Evolutionary conservation across 2,797 vertebrate genomes (phyloP).

Genomic region (Poeciliopsis turneri): DNA sequence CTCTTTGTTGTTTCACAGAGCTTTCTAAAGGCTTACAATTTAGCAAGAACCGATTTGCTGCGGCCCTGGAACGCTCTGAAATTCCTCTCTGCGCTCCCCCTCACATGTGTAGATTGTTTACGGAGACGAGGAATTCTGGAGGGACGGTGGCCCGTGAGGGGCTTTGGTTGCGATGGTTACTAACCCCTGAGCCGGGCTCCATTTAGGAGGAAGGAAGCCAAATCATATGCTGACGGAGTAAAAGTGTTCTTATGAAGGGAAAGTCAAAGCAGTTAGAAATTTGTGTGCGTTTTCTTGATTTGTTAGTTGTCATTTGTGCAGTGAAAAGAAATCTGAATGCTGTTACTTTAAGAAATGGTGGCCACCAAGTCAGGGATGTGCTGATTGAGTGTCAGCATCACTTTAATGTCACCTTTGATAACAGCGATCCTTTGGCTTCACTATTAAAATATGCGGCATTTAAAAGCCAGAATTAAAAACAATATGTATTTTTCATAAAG

Average conservation of each 20-base stretch:
- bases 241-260: slow-evolving; percentile 49
- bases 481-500: background rate
- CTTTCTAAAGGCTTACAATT: slow-evolving; percentile 72
- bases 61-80: slow-evolving; percentile 53
- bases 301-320: background rate
- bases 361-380: background rate
- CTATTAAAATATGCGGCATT: background rate
- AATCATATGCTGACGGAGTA: slow-evolving; percentile 76
- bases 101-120: slow-evolving; percentile 83
- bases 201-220: slow-evolving; percentile 76
- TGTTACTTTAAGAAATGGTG: slow-evolving; percentile 8
- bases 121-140: slow-evolving; percentile 78
- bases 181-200: slow-evolving; percentile 77
- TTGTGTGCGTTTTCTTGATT: slow-evolving; percentile 4
- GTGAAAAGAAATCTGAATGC: background rate
- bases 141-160: slow-evolving; percentile 80
- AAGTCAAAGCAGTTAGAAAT: slow-evolving; percentile 53
- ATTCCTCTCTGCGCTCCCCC: slow-evolving; percentile 74
- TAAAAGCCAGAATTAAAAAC: background rate
- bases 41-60: slow-evolving; percentile 71
- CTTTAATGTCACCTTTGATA: background rate
- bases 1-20: slow-evolving; percentile 55
- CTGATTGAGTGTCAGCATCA: background rate
- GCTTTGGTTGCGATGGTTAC: slow-evolving; percentile 81
- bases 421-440: background rate